phyloP scores from a whole-genome alignment of 2,888 invertebrate species.

The Bugulina stolonifera region DNA sequence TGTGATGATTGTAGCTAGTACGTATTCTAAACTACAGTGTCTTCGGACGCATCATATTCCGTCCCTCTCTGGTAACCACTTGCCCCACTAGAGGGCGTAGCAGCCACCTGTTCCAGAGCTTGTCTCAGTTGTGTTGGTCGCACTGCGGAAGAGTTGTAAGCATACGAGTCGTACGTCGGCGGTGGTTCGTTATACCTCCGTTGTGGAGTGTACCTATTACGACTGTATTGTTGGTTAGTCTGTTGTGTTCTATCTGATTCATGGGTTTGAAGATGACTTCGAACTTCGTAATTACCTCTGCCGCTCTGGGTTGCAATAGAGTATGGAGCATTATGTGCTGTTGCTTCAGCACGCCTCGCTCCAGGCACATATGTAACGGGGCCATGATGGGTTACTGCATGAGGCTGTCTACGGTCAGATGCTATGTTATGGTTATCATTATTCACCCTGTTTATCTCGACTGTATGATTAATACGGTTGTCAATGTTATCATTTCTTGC shows the following conservation, averaged over 20 bases:
- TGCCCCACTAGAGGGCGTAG: neutral
- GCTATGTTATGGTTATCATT: too few species aligned
- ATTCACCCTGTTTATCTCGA: neutral
- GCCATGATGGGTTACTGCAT: neutral
- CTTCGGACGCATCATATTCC: neutral
- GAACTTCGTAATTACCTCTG: neutral
- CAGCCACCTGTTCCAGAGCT: constrained; percentile 15
- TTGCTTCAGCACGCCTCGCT: neutral
- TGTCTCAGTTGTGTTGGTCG: neutral
- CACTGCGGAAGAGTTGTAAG: neutral
- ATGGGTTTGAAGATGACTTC: neutral
- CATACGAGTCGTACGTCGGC: neutral
- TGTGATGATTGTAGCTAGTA: too few species aligned
- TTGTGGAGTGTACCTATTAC: neutral
- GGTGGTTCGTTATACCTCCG: neutral
- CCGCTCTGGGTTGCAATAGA: neutral
- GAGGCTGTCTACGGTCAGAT: neutral
- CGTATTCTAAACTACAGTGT: neutral
- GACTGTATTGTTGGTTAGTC: neutral
- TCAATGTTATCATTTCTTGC: too few species aligned
- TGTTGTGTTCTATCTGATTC: neutral
- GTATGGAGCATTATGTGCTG: neutral
- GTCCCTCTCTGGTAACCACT: neutral
- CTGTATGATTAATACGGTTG: neutral
- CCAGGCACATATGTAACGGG: constrained; percentile 4